Evolutionary conservation across 2,113 vertebrate species (phyloP).

Genomic region (Narcine bancroftii): DNA sequence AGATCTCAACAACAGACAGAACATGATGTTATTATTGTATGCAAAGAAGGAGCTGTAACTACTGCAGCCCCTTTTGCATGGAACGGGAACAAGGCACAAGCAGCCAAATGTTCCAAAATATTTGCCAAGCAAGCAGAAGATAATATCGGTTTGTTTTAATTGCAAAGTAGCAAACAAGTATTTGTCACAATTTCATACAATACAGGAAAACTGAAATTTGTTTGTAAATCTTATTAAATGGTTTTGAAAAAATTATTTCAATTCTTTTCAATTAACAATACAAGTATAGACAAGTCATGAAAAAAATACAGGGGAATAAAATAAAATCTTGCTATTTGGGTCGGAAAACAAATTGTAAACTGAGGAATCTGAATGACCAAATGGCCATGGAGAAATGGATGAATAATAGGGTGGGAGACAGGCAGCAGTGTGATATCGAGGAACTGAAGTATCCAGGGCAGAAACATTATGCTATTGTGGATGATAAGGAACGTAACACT

Average conservation of each 20-base stretch:
- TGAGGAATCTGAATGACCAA: slow-evolving; percentile 22
- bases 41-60: not conserved
- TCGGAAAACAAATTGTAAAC: slow-evolving; percentile 8
- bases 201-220: slow-evolving; percentile 33
- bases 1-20: no score
- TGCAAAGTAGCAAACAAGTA: slow-evolving; percentile 36
- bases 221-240: slow-evolving; percentile 31
- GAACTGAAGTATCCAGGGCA: slow-evolving; percentile 18
- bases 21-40: no score
- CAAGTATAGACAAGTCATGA: slow-evolving; percentile 26
- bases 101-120: not conserved
- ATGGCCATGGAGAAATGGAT: not conserved
- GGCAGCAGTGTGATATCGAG: slow-evolving; percentile 11
- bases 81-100: not conserved
- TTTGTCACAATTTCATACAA: slow-evolving; percentile 28
- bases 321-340: slow-evolving; percentile 11
- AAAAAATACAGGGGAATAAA: not conserved
- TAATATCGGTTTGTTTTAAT: slow-evolving; percentile 23
- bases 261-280: slow-evolving; percentile 34
- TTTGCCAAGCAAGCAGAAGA: not conserved
- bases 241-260: slow-evolving; percentile 30
- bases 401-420: not conserved
- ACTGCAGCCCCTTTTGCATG: not conserved
- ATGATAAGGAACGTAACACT: slow-evolving; percentile 5
- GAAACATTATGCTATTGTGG: not conserved